Conservation (phyloP, 2,797 vertebrate genomes). For the Discoglossus pictus region DNA sequence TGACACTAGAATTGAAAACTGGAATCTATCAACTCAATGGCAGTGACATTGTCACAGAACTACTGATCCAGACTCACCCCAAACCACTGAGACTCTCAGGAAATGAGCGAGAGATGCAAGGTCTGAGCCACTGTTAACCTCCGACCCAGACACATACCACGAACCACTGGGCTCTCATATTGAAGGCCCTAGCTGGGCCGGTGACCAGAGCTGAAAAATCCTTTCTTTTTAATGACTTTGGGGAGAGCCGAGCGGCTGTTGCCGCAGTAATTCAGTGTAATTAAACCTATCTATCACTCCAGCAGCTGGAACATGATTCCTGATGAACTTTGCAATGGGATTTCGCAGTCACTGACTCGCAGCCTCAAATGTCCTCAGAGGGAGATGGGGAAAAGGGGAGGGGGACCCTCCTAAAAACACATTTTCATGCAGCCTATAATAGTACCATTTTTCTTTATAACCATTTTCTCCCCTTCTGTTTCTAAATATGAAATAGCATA, state of each 20-base stretch:
- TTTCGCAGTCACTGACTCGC: conserved; percentile 60
- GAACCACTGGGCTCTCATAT: conserved; percentile 69
- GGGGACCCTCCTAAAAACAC: conserved; percentile 37
- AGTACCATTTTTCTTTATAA: conserved; percentile 22
- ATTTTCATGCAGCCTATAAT: conserved; percentile 43
- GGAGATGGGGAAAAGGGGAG: conserved; percentile 31
- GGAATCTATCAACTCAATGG: conserved; percentile 5
- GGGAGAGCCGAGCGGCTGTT: conserved; percentile 69
- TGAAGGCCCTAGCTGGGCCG: conserved; percentile 63
- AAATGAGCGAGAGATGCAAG: conserved; percentile 37
- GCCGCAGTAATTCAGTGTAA: conserved; percentile 78
- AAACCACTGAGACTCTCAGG: not conserved
- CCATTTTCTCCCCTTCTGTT: conserved; percentile 24
- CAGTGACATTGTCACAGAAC: conserved; percentile 5
- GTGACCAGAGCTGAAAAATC: conserved; percentile 71
- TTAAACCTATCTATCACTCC: conserved; percentile 89
- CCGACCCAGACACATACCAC: conserved; percentile 66
- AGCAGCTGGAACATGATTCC: conserved; percentile 61
- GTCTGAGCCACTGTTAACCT: conserved; percentile 63
- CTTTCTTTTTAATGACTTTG: conserved; percentile 93
- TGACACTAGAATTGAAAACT: not conserved
- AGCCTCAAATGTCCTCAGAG: conserved; percentile 47
- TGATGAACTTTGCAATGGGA: conserved; percentile 70
- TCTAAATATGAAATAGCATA: conserved; percentile 30
- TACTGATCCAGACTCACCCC: conserved; percentile 15